Base-by-base conservation (phyloP, 1,140 invertebrate species). In the Grapholita molesta region DNA sequence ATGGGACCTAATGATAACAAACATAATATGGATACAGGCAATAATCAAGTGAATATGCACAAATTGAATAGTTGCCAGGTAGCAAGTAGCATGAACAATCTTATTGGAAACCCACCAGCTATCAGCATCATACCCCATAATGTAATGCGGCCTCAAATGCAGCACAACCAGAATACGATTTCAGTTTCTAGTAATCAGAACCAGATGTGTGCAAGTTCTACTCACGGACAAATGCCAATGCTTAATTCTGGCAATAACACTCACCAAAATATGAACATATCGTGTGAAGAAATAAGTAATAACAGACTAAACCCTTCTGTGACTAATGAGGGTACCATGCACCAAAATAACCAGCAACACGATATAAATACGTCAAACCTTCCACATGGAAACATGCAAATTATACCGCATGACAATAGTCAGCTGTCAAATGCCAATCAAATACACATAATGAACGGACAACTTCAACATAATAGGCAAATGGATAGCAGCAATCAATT, bases 371-470 rank as follows among this genome's bases (percentile, higher is more conserved):
- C 78, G 21, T 74, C 83, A n/a, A 88, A 76, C 71, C 72, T 90
- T 74, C 48, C 82, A 9, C 89, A 89, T 75, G 81, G 82, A 18
- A 88, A 83, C 72, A 88, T 90, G 79, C 83, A 85, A 73, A 89
- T 90, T 68, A 84, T 91, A 72, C 76, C 83, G 7, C 88, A 90
- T 72, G 86, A 89, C 25, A 85, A 82, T 69, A 84, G 77, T 64
- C 84, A 85, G 64, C 67, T 80, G 21, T 73, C 82, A 24, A 70
- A 77, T 38, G 64, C 85, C 12, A 91, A 89, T 73, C 86, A 90
- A 76, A 91, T 91, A 55, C 89, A 91, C 68, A 90, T 91, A 55
- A 85, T 89, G 85, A 89, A 88, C 76, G 89, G 89, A 21, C 89
- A 91, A 73, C 89, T 91, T 52, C 88, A 90, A 71, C 87, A 91